Evolutionary conservation across 2,888 invertebrate genomes (phyloP), one percentile per base, ranked within the genome.

Genomic region (Malachius bipustulatus): DNA sequence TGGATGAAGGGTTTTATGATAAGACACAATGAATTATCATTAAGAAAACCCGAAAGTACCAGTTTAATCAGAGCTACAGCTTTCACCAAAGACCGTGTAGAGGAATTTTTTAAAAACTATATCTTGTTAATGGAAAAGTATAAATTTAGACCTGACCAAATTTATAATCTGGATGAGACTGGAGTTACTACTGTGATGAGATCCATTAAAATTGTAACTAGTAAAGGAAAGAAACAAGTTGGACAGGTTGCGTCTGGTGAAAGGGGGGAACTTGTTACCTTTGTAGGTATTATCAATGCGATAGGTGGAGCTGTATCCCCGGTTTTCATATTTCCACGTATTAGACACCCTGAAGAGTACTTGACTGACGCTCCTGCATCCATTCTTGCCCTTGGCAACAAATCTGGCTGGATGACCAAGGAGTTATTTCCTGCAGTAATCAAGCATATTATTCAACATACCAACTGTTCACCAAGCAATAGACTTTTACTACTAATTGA

Each of bases 401-500:
- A 27, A 11, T 37, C 19, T 36, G 41, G 38, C 15, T 41, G 41
- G 38, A 41, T 41, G 33, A 41, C 37, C 6, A 19, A 26, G 15
- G 41, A 41, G 11, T 30, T 40, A 42, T 55, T 53, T 42, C 16
- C 48, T 11, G 24, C 32, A 32, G 48, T 48, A 6, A 34, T 56
- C 30, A 41, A 53, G 40, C 49, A 54, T 40, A 43, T 52, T 31
- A 30, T 40, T 24, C 41, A 42, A 24, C 32, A 39, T 12, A 41
- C 43, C 4, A 29, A 30, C 12, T 36, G 42, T 32, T 37, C 41
- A 11, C 45, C 41, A 40, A 44, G 47, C 24, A 39, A 48, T 33
- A 48, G 41, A 12, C 43, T 50, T 24, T 35, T 54, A 11, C 35
- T 54, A 16, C n/a, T n/a, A n/a, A n/a, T n/a, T n/a, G n/a, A n/a